These are phyloP conservation scores for Gandaritis pyraliata DNA, from an alignment of 2,888 invertebrate genomes.

Conservation along the genomic window DNA sequence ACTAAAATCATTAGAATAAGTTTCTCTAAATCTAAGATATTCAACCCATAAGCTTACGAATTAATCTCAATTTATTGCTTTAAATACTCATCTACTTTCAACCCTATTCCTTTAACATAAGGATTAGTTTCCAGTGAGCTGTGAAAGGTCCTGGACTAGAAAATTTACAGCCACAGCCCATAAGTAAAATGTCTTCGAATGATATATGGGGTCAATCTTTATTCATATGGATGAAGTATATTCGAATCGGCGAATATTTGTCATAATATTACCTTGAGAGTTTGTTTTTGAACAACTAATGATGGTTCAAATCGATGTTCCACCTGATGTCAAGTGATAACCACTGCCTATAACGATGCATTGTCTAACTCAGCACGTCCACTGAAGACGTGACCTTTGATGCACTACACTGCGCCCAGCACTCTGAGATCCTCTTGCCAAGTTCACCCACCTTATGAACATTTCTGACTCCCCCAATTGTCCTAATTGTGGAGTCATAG, in stretches of 20 bases:
- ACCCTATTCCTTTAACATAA: not conserved
- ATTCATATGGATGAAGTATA: constrained; percentile 58
- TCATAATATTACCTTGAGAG: constrained; percentile 52
- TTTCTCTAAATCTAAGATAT: constrained; percentile 40
- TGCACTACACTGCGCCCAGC: too few species aligned
- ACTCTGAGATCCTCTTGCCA: too few species aligned
- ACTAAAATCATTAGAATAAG: constrained; percentile 39
- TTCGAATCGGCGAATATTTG: constrained; percentile 61
- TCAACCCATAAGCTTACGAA: constrained; percentile 40
- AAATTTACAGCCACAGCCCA: constrained; percentile 72
- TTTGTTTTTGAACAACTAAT: not conserved
- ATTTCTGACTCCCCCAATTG: too few species aligned
- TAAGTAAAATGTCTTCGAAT: constrained; percentile 71
- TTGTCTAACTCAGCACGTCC: too few species aligned
- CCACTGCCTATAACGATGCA: too few species aligned
- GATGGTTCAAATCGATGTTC: too few species aligned
- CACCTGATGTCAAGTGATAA: too few species aligned
- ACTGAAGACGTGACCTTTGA: too few species aligned
- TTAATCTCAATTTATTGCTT: constrained; percentile 44
- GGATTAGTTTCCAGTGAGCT: constrained; percentile 26
- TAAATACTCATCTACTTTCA: constrained; percentile 18
- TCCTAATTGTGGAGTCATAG: too few species aligned
- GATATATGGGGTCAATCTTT: constrained; percentile 72
- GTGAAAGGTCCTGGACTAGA: constrained; percentile 49
- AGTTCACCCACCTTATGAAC: too few species aligned